Evolutionary conservation across 2,797 vertebrate genomes (phyloP), one percentile per base, ranked within the genome.

Genomic region (Tachyglossus aculeatus): DNA sequence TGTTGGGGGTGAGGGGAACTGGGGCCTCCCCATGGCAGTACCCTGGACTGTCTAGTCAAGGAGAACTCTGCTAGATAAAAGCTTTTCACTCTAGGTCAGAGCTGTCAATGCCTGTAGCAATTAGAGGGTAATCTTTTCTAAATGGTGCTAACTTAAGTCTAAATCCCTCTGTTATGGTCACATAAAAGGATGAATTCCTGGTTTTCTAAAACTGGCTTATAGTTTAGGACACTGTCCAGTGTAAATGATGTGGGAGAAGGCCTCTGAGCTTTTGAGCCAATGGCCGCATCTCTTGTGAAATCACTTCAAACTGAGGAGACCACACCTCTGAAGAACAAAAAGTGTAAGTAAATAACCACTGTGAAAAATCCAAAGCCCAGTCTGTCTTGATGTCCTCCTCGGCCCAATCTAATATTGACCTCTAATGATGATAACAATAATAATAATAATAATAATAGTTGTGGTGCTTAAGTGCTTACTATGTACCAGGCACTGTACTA

Each of bases 141-240:
- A 94, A 93, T 91, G 79, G 85, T 71, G 63, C 82, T 91, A 90
- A 93, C 94, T 95, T 93, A 94, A 91, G 82, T 74, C 67, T 89
- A 91, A 91, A 92, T 93, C 93, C 91, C 80, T 90, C 73, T 82
- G 82, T 75, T 71, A 78, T 88, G 90, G 88, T 53, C 9, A 63
- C 83, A 83, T 88, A 83, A 88, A 68, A 87, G 83, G 88, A 92
- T 89, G 88, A 91, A 91, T 90, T 78, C 73, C 71, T 22, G 25
- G 71, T 88, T 88, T 86, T 91, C 74, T 78, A 89, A 92, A 92
- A 90, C 88, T 86, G 91, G 91, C 86, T 87, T 88, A 86, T 82
- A 83, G 52, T 90, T 91, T 84, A 83, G 86, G 90, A 86, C 16
- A 3, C 77, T 83, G 77, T 83, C 90, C 88, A 90, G 56, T 43